Evolutionary conservation across 2,797 vertebrate species (phyloP).

Genomic region (Ispidina picta): DNA sequence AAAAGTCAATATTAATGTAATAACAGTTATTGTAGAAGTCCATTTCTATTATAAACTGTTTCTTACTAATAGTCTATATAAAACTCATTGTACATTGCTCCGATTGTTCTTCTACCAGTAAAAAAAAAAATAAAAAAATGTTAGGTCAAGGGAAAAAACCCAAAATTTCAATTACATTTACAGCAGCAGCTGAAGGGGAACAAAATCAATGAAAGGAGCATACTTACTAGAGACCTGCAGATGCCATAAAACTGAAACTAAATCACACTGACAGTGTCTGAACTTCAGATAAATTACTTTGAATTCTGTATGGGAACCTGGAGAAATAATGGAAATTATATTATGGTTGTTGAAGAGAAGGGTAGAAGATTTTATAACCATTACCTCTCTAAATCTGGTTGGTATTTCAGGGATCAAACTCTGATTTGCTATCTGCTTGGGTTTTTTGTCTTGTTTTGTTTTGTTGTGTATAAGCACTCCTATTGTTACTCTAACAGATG

Average conservation of each 20-base stretch:
- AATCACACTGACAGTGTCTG: slow-evolving; percentile 83
- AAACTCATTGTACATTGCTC: slow-evolving; percentile 30
- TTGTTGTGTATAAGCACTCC: not conserved
- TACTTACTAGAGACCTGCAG: slow-evolving; percentile 81
- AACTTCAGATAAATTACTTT: slow-evolving; percentile 84
- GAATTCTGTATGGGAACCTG: slow-evolving; percentile 77
- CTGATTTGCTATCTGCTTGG: slow-evolving; percentile 31
- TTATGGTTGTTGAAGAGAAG: slow-evolving; percentile 60
- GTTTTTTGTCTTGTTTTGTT: not conserved
- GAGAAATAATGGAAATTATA: slow-evolving; percentile 83
- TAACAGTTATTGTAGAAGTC: not conserved
- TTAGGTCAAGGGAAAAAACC: slow-evolving; percentile 33
- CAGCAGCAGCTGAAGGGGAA: slow-evolving; percentile 78
- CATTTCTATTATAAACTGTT: slow-evolving; percentile 38
- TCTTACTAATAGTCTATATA: slow-evolving; percentile 59
- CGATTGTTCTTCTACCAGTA: slow-evolving; percentile 52
- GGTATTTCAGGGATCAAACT: slow-evolving; percentile 51
- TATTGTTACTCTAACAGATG: slow-evolving; percentile 32
- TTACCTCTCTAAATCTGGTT: slow-evolving; percentile 47
- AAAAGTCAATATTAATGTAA: not conserved
- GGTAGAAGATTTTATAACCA: slow-evolving; percentile 62
- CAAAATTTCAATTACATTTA: slow-evolving; percentile 83
- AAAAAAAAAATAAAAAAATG: slow-evolving; percentile 46
- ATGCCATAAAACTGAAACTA: slow-evolving; percentile 84
- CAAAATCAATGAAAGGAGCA: slow-evolving; percentile 83